phyloP scores from a whole-genome alignment of 1,140 invertebrate genomes.

The Caerostris darwini region DNA sequence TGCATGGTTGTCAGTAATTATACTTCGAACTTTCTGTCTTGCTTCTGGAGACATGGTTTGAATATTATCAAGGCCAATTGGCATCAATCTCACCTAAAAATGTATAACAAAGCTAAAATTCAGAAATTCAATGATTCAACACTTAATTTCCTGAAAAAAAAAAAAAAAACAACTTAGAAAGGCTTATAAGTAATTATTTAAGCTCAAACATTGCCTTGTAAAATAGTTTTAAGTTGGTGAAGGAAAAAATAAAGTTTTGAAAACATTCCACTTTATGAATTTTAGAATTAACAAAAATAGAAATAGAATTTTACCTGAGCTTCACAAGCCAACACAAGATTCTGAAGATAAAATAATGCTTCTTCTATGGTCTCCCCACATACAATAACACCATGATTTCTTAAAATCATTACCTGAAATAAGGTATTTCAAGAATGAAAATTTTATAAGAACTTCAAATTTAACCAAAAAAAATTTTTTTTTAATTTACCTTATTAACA shows the following conservation, averaged over 20 bases:
- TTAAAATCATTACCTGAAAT: conserved; percentile 67
- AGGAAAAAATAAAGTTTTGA: no score
- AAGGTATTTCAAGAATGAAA: not conserved
- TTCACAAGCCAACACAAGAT: conserved; percentile 92
- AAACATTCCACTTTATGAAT: not conserved
- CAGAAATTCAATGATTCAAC: no score
- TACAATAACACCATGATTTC: conserved; percentile 96
- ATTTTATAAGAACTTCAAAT: not conserved
- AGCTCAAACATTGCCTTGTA: no score
- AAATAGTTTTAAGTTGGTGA: no score
- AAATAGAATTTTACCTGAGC: conserved; percentile 70
- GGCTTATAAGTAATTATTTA: no score
- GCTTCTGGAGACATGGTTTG: conserved; percentile 85
- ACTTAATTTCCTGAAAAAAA: no score
- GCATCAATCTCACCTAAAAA: conserved; percentile 84
- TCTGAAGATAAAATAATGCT: conserved; percentile 94
- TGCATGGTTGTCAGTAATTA: conserved; percentile 80
- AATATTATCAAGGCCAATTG: conserved; percentile 92
- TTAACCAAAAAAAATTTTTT: not conserved
- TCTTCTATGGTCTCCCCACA: conserved; percentile 98
- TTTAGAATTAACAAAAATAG: not conserved
- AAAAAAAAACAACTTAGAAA: no score
- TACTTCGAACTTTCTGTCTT: conserved; percentile 79
- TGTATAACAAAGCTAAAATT: no score
- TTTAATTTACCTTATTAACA: conserved; percentile 88